Percentiles rank a stretch among this genome's conserved stretches.
These are phyloP conservation scores for Conopomorpha cramerella DNA, from an alignment of 1,140 invertebrate genomes.

Conservation along the genomic window DNA sequence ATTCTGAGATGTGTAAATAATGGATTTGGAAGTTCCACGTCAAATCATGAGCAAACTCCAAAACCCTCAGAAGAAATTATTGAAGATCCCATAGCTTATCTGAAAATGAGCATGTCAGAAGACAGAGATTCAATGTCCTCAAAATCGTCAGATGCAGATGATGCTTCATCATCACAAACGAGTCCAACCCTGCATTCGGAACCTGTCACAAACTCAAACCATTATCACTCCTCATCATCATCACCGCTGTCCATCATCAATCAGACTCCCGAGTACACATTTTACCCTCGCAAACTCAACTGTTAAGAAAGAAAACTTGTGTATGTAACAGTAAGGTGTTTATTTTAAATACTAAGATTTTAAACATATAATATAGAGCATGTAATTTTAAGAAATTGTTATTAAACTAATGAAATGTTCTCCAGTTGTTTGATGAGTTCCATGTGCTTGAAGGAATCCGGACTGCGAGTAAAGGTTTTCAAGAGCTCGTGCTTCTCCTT, in stretches of 20 bases:
- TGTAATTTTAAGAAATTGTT: not conserved
- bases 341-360: slow-evolving; percentile 7
- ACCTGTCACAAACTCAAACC: slow-evolving; percentile 4
- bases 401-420: slow-evolving; percentile 60
- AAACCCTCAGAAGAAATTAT: not conserved
- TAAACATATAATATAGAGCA: slow-evolving; percentile 2
- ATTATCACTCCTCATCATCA: slow-evolving; percentile 2
- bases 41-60: not conserved
- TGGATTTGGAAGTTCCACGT: slow-evolving; percentile 1
- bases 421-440: slow-evolving; percentile 82
- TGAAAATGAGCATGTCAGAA: not conserved
- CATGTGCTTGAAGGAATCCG: slow-evolving; percentile 81
- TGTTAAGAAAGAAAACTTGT: slow-evolving; percentile 7
- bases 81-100: slow-evolving; percentile 1
- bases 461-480: slow-evolving; percentile 71
- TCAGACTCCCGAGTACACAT: slow-evolving; percentile 31
- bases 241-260: slow-evolving; percentile 6
- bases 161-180: slow-evolving; percentile 1
- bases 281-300: slow-evolving; percentile 39
- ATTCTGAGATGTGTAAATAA: slow-evolving; percentile 5
- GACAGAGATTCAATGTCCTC: not conserved
- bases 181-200: not conserved
- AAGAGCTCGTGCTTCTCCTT: slow-evolving; percentile 67
- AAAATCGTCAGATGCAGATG: not conserved
- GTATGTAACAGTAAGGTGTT: not conserved